Evolutionary conservation across 2,888 invertebrate species (phyloP).

Genomic region (Crepidodera aurea): DNA sequence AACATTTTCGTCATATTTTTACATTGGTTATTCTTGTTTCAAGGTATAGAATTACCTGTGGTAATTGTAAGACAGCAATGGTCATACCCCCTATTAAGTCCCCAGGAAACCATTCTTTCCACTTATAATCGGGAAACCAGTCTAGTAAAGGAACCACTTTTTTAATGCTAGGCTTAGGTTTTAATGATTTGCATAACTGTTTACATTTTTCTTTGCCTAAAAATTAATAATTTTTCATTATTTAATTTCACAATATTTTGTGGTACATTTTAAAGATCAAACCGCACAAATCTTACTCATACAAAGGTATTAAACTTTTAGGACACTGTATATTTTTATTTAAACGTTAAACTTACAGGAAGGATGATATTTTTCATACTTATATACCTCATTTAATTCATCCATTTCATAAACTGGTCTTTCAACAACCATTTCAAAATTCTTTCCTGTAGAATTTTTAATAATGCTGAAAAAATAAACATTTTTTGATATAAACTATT

Average conservation of each 20-base stretch:
- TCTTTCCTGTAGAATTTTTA: conserved; percentile 47
- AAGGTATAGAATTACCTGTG: too few species aligned
- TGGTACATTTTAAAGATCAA: too few species aligned
- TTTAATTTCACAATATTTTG: too few species aligned
- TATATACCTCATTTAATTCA: conserved; percentile 69
- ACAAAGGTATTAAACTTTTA: too few species aligned
- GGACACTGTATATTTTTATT: conserved; percentile 50
- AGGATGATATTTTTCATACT: conserved; percentile 66
- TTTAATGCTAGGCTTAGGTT: conserved; percentile 41
- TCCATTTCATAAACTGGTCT: conserved; percentile 74
- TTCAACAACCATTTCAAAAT: conserved; percentile 61
- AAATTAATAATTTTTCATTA: too few species aligned
- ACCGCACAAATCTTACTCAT: too few species aligned
- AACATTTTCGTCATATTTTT: too few species aligned
- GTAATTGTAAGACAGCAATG: conserved; percentile 89
- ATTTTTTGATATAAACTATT: not conserved
- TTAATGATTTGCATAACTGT: conserved; percentile 36
- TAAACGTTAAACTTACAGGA: conserved; percentile 51
- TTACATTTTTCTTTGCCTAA: conserved; percentile 42
- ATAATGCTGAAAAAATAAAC: conserved; percentile 44
- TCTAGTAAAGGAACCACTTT: conserved; percentile 66
- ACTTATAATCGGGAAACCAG: conserved; percentile 74
- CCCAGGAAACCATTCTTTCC: conserved; percentile 68
- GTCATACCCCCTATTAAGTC: conserved; percentile 87
- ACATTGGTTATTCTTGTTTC: too few species aligned